Percentiles rank a stretch among this genome's conserved stretches.
Evolutionary conservation across 2,113 vertebrate species (phyloP).

Genomic region (Panthera tigris): DNA sequence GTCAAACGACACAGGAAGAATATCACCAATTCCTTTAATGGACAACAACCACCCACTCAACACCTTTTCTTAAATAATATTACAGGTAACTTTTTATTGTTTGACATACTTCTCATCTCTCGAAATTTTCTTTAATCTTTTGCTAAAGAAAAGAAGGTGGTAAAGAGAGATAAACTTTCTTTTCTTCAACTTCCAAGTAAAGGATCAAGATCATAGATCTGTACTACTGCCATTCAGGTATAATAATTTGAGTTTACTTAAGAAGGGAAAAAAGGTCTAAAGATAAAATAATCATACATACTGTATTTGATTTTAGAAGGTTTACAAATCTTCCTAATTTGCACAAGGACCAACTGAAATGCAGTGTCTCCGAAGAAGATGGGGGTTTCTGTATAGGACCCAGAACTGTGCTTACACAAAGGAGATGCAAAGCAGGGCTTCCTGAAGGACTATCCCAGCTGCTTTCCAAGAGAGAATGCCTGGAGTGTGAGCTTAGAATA

Average conservation of each 20-base stretch:
- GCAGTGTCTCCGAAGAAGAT: background rate
- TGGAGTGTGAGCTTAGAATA: constrained; percentile 17
- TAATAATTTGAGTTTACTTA: background rate
- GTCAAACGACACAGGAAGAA: background rate
- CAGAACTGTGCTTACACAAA: background rate
- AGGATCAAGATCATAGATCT: background rate
- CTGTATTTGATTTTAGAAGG: background rate
- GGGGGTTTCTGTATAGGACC: background rate
- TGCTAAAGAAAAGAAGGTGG: background rate
- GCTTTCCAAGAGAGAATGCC: constrained; percentile 32
- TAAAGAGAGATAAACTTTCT: background rate
- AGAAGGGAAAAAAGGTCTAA: background rate
- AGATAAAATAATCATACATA: background rate
- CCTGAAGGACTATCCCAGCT: constrained; percentile 32
- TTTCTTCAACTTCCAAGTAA: constrained; percentile 42
- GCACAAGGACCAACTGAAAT: background rate
- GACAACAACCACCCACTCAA: background rate
- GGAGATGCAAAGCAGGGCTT: constrained; percentile 26
- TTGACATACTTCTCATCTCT: background rate
- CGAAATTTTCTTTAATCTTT: background rate
- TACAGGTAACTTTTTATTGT: background rate
- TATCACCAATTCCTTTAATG: background rate
- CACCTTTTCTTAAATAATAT: background rate
- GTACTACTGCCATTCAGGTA: background rate
- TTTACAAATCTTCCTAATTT: constrained; percentile 26